These are phyloP conservation scores for Nomia melanderi DNA, from an alignment of 1,140 invertebrate genomes.

Conservation along the genomic window DNA sequence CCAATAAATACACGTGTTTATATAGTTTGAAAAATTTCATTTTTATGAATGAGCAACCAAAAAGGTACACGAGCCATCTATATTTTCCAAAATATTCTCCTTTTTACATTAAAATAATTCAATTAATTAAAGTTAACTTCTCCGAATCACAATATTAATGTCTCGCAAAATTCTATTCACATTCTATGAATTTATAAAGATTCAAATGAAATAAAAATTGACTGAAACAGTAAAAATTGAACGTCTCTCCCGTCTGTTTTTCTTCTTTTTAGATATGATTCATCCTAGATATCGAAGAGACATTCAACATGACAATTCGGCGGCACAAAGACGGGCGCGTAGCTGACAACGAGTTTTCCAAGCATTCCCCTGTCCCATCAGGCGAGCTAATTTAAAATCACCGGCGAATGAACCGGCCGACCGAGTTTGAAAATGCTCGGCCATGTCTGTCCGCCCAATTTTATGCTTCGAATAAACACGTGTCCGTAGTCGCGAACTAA, in stretches of 20 bases:
- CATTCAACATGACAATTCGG: not conserved
- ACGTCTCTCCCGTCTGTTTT: not conserved
- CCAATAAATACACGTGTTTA: too few relatives aligned
- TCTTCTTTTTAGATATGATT: not conserved
- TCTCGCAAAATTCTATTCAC: too few relatives aligned
- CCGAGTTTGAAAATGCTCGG: slow-evolving; percentile 25
- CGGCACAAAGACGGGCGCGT: not conserved
- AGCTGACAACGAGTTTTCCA: slow-evolving; percentile 32
- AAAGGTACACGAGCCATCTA: too few relatives aligned
- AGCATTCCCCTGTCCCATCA: slow-evolving; percentile 27
- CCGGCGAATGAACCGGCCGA: slow-evolving; percentile 37
- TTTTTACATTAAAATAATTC: too few relatives aligned
- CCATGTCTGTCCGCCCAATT: not conserved
- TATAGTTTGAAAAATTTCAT: too few relatives aligned
- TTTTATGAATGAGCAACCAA: too few relatives aligned
- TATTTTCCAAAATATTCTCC: too few relatives aligned
- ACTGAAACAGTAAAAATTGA: not conserved
- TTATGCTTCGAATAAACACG: not conserved
- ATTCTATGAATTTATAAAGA: too few relatives aligned
- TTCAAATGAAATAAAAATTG: too few relatives aligned
- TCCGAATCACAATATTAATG: too few relatives aligned
- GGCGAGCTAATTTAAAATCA: slow-evolving; percentile 52
- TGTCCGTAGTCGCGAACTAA: not conserved
- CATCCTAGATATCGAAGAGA: too few relatives aligned
- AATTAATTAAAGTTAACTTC: too few relatives aligned